Evolutionary conservation across 1,140 invertebrate genomes (phyloP).

Genomic region (Drosophila punjabiensis): DNA sequence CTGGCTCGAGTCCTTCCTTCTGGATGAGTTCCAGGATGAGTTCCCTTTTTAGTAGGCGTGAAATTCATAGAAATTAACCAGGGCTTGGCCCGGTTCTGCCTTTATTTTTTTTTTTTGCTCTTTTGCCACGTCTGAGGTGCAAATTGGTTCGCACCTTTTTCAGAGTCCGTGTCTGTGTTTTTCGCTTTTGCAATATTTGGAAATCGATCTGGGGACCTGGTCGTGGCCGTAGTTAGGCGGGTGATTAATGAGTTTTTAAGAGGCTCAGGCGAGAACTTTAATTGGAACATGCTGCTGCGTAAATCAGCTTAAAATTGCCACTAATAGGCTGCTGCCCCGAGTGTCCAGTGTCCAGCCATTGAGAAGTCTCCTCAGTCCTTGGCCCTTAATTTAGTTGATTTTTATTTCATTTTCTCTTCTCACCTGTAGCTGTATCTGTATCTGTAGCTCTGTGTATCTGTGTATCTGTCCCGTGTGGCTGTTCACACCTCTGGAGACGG

Average conservation of each 20-base stretch:
- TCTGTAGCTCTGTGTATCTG: slow-evolving; percentile 8
- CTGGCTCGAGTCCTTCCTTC: slow-evolving; percentile 20
- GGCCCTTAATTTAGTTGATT: slow-evolving; percentile 1
- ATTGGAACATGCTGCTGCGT: slow-evolving; percentile 83
- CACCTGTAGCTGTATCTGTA: slow-evolving; percentile 5
- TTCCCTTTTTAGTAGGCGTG: slow-evolving; percentile 64
- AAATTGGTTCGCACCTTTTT: slow-evolving; percentile 83
- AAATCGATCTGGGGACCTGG: slow-evolving; percentile 72
- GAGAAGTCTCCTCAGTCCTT: slow-evolving; percentile 12
- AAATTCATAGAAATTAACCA: slow-evolving; percentile 79
- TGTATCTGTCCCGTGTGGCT: slow-evolving; percentile 42
- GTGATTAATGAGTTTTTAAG: slow-evolving; percentile 85
- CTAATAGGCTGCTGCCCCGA: slow-evolving; percentile 76
- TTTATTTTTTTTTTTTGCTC: not conserved
- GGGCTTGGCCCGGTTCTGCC: slow-evolving; percentile 29
- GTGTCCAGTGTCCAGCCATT: slow-evolving; percentile 18
- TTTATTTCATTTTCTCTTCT: not conserved
- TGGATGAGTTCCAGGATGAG: slow-evolving; percentile 7
- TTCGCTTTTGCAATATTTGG: slow-evolving; percentile 69
- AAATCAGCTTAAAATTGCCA: slow-evolving; percentile 85
- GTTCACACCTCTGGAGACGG: slow-evolving; percentile 58
- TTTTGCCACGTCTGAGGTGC: slow-evolving; percentile 78
- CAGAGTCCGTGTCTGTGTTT: slow-evolving; percentile 4
- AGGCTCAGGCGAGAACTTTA: slow-evolving; percentile 81
- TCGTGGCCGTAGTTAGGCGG: slow-evolving; percentile 73